Evolutionary conservation across 2,888 invertebrate genomes (phyloP), one percentile per base, ranked within the genome.

Genomic region (Hermaeophaga mercurialis): DNA sequence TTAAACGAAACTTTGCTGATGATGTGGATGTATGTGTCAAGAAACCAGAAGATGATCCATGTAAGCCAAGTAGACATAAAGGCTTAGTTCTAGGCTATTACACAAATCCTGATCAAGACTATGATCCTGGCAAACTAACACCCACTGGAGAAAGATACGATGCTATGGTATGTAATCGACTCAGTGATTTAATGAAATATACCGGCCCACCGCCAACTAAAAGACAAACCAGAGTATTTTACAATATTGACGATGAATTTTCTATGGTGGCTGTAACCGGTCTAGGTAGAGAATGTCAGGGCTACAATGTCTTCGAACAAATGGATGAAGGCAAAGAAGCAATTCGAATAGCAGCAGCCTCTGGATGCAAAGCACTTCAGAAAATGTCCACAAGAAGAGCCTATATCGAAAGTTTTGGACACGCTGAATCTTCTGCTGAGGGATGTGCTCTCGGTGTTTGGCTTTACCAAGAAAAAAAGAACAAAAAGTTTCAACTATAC

Each of bases 401-500:
- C 24, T 81, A 83, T 59, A 80, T 92, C 0, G 92, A 93, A 71
- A 86, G 87, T 14, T 89, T 91, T 70, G 89, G 88, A 6, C 83
- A 87, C 70, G 85, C 90, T 0, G 88, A 89, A 73, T 89, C 90
- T 1, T 85, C 91, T 1, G 91, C 91, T 0, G 92, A 92, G 75
- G 92, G 91, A 1, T 85, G 88, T 0, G 79, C 81, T 1, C 79
- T 93, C 12, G 84, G 84, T 0, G 77, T 85, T 6, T 90, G 87
- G 85, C 75, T 82, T 1, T 92, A 88, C 71, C 86, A 87, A 72
- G 88, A 90, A 65, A 83, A 87, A 68, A 86, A 82, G 64, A 68
- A 65, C 19, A 74, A 74, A 52, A 68, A 74, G 17, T 62, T 75
- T 18, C 73, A 76, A 60, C 63, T 73, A 6, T 59, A 64, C 24